Evolutionary conservation across 2,797 vertebrate species (phyloP).

Genomic region (Staurois parvus): DNA sequence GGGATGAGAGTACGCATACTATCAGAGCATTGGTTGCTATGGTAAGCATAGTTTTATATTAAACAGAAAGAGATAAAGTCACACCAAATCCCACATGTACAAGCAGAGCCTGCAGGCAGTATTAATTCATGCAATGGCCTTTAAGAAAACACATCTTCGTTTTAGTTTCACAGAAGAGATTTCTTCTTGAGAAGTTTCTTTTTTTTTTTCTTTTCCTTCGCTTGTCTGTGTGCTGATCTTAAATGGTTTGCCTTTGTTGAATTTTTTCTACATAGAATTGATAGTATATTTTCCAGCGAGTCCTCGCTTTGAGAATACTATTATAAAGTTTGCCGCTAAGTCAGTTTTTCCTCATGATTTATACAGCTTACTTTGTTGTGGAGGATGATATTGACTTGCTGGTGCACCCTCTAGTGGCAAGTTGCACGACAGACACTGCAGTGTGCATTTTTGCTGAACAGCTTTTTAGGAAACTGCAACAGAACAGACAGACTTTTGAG

Average conservation of each 20-base stretch:
- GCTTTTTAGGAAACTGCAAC: too few relatives aligned
- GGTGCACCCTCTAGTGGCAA: too few relatives aligned
- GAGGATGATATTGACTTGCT: too few relatives aligned
- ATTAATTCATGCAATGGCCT: slow-evolving; percentile 61
- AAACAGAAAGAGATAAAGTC: slow-evolving; percentile 63
- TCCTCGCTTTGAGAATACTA: not conserved
- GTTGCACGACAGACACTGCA: too few relatives aligned
- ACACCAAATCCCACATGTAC: slow-evolving; percentile 61
- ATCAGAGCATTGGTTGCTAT: slow-evolving; percentile 61
- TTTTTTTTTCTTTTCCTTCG: not conserved
- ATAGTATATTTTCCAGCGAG: not conserved
- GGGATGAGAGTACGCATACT: slow-evolving; percentile 53
- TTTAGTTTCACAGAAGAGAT: slow-evolving; percentile 52
- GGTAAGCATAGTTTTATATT: slow-evolving; percentile 61
- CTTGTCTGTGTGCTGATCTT: slow-evolving; percentile 36
- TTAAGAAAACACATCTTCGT: slow-evolving; percentile 53
- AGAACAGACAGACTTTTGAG: too few relatives aligned
- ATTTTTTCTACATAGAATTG: not conserved
- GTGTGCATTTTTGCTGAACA: too few relatives aligned
- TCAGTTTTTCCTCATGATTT: not conserved
- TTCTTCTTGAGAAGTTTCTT: slow-evolving; percentile 36
- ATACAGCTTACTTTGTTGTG: too few relatives aligned
- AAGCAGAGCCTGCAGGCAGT: slow-evolving; percentile 52
- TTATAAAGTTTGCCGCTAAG: not conserved
- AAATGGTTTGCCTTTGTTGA: slow-evolving; percentile 17